Percentiles rank a stretch among this genome's conserved stretches.
phyloP scores from a whole-genome alignment of 2,797 vertebrate species.

The Poecile montanus region DNA sequence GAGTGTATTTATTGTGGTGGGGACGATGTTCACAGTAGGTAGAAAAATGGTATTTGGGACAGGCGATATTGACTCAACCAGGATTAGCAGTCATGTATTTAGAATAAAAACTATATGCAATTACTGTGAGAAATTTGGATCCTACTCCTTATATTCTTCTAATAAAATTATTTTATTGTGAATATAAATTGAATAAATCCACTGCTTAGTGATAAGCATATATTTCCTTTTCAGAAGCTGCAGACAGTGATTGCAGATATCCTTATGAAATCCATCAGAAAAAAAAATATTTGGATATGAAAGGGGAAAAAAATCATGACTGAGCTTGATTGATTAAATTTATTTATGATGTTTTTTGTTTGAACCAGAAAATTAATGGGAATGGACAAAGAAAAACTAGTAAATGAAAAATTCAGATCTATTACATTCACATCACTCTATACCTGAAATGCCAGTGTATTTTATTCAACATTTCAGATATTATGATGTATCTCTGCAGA shows the following conservation, averaged over 20 bases:
- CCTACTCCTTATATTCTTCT: not conserved
- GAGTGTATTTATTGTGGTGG: not conserved
- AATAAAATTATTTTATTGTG: not conserved
- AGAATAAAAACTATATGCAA: not conserved
- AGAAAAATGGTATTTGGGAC: not conserved
- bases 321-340: not conserved
- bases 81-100: not conserved
- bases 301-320: not conserved
- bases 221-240: not conserved
- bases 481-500: not conserved
- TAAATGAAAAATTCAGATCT: not conserved
- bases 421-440: rapidly evolving
- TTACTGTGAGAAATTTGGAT: not conserved
- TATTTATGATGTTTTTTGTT: not conserved
- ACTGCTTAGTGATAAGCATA: not conserved
- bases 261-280: not conserved
- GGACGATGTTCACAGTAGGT: rapidly evolving
- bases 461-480: not conserved
- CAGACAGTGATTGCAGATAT: not conserved
- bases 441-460: not conserved
- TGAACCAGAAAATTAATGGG: not conserved
- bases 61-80: not conserved
- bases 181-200: not conserved
- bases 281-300: not conserved
- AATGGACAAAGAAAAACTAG: not conserved